Conservation (phyloP, 2,113 vertebrate genomes). For the Mustela lutreola region DNA sequence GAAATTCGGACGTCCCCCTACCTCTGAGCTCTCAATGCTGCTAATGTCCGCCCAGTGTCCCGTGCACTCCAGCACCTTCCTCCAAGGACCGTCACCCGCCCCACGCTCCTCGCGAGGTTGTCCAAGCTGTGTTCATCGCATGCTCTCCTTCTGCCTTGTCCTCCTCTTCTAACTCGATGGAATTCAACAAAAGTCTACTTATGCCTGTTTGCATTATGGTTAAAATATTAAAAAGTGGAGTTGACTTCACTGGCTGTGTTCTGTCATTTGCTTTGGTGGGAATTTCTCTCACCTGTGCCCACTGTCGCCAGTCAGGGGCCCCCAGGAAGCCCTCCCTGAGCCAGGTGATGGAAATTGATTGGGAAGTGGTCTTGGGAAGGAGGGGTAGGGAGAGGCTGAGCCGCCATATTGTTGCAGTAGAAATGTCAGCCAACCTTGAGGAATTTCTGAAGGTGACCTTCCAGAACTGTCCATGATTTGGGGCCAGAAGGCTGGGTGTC, state of each 20-base stretch:
- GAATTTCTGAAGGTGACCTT: neutral
- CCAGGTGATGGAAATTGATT: neutral
- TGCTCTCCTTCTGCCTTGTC: conserved; percentile 87
- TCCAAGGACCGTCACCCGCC: conserved; percentile 76
- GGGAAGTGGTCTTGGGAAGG: too few relatives aligned
- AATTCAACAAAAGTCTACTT: conserved; percentile 82
- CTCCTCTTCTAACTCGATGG: conserved; percentile 85
- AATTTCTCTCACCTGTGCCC: neutral
- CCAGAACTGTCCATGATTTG: neutral
- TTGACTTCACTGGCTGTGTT: neutral
- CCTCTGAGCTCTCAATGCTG: conserved; percentile 87
- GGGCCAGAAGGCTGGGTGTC: neutral
- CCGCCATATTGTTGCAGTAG: neutral
- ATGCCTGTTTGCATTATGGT: conserved; percentile 91
- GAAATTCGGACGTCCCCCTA: conserved; percentile 78
- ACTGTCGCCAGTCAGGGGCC: fast-evolving
- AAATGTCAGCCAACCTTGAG: neutral
- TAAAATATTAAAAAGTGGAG: conserved; percentile 86
- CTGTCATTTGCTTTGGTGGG: neutral
- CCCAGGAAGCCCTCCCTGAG: neutral
- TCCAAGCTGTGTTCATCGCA: conserved; percentile 85
- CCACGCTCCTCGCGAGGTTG: conserved; percentile 78
- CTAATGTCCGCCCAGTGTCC: conserved; percentile 82
- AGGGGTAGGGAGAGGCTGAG: neutral
- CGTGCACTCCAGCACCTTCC: conserved; percentile 79